phyloP scores from a whole-genome alignment of 2,888 invertebrate species.

The Seira ritae region DNA sequence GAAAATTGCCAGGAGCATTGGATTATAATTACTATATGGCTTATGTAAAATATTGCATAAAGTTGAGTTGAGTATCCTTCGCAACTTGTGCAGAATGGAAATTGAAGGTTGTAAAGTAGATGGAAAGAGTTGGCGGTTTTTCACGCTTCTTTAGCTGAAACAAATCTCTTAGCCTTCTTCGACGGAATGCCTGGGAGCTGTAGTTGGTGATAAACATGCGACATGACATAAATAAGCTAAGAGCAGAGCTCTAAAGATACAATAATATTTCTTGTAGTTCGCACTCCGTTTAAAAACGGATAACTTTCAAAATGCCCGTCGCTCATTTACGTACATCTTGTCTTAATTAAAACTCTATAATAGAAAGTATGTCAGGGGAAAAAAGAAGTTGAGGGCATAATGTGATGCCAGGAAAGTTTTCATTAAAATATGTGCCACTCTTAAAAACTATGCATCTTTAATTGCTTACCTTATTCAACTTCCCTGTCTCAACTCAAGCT shows the following conservation, averaged over 20 bases:
- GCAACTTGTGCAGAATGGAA: neutral
- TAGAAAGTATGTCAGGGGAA: slow-evolving; percentile 53
- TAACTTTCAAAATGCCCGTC: neutral
- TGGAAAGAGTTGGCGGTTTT: neutral
- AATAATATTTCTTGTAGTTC: neutral
- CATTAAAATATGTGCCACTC: slow-evolving; percentile 3
- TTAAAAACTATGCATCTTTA: neutral
- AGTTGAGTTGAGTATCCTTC: too few species aligned
- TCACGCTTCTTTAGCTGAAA: neutral
- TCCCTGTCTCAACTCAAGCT: neutral
- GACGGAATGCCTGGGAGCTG: neutral
- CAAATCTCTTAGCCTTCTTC: neutral
- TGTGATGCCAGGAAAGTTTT: neutral
- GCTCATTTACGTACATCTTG: neutral
- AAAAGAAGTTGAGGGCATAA: neutral
- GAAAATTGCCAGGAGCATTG: neutral
- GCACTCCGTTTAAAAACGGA: neutral
- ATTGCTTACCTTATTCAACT: slow-evolving; percentile 14
- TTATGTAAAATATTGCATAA: too few species aligned
- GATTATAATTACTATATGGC: too few species aligned
- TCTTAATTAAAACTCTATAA: slow-evolving; percentile 11
- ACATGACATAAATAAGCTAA: neutral
- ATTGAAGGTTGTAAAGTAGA: neutral
- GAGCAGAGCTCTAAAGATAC: neutral
- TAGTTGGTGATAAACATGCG: neutral